Evolutionary conservation across 30 jellyfish, hydroid and myxozoan species (phyloP), one percentile per base, ranked within the genome.

Genomic region (Haliclystus octoradiatus): DNA sequence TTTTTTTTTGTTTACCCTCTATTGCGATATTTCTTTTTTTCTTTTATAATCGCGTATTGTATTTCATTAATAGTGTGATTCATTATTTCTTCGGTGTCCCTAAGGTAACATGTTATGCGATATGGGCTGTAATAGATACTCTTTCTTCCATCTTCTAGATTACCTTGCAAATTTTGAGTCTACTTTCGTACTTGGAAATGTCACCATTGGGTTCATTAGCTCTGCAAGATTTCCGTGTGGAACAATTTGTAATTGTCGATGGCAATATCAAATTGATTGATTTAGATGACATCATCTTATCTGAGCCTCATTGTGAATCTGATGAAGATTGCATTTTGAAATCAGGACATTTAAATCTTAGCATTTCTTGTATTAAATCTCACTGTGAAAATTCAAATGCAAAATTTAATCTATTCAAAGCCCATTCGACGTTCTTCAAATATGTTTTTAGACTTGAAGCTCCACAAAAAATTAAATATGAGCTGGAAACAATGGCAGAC

Each of bases 171-270:
- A 32, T 80, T 76, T 49, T 71, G 7, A 79, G 53, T 33, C 77
- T 80, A 14, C 78, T 80, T 50, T 15, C 51, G 0, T 80, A 71
- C 67, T 64, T 80, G 27, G 85, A 65, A 28, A 72, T 60, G 28
- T 63, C 93, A 23, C 78, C 81, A 9, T 46, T 66, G 1, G 93
- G 93, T 24, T 49, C 85, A 22, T 66, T 80, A 2, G 61, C 34
- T 26, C 47, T 80, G 33, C 63, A 50, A 28, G 93, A 80, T 32
- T 80, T 80, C 49, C 80, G 85, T 15, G 52, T 80, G 52, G 93
- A 80, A 34, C 93, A 80, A 35, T 65, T 80, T 33, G 70, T 80
- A 2, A 13, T 72, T 2, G 81, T 46, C 34, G 83, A 80, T 57
- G 93, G 75, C 52, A 49, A 33, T 28, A 40, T 80, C 2, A 72